These are phyloP conservation scores for Spatula versicolor DNA, from an alignment of 2,797 vertebrate genomes.

Conservation along the genomic window DNA sequence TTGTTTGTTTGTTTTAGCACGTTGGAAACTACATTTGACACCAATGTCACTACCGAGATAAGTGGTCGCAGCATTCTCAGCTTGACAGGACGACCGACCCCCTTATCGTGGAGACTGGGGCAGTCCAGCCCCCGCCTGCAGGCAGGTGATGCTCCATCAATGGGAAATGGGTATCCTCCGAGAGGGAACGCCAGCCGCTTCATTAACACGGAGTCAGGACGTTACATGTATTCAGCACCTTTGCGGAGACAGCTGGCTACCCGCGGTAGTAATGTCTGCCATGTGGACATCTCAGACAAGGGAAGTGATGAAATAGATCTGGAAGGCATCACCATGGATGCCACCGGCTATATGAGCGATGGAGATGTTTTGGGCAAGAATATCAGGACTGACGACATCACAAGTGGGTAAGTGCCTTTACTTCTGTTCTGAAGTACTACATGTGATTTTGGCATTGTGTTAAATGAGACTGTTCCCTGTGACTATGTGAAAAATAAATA, in stretches of 20 bases:
- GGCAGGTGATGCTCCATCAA: slow-evolving; percentile 86
- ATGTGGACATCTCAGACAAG: slow-evolving; percentile 80
- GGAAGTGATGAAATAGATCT: slow-evolving; percentile 84
- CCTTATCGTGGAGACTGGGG: slow-evolving; percentile 86
- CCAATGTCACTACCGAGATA: slow-evolving; percentile 85
- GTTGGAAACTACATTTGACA: slow-evolving; percentile 93
- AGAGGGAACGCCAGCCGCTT: slow-evolving; percentile 81
- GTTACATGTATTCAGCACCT: slow-evolving; percentile 88
- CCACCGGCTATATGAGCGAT: slow-evolving; percentile 95
- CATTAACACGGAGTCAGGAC: slow-evolving; percentile 75
- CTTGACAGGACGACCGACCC: slow-evolving; percentile 79
- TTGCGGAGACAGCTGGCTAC: slow-evolving; percentile 88
- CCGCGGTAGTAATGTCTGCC: slow-evolving; percentile 77
- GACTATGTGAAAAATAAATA: no score
- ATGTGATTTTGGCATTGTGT: background rate
- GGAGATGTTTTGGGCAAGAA: slow-evolving; percentile 96
- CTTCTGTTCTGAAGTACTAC: accelerated
- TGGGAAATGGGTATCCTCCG: slow-evolving; percentile 84
- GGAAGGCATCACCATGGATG: slow-evolving; percentile 86
- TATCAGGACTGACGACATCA: slow-evolving; percentile 88
- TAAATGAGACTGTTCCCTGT: accelerated
- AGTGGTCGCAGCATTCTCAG: slow-evolving; percentile 89
- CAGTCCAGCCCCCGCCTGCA: slow-evolving; percentile 88
- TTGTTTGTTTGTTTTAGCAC: slow-evolving; percentile 79
- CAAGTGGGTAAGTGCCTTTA: slow-evolving; percentile 87